Percentiles rank a stretch among this genome's conserved stretches.
Evolutionary conservation across 2,888 invertebrate genomes (phyloP).

Genomic region (Syrphus vitripennis): DNA sequence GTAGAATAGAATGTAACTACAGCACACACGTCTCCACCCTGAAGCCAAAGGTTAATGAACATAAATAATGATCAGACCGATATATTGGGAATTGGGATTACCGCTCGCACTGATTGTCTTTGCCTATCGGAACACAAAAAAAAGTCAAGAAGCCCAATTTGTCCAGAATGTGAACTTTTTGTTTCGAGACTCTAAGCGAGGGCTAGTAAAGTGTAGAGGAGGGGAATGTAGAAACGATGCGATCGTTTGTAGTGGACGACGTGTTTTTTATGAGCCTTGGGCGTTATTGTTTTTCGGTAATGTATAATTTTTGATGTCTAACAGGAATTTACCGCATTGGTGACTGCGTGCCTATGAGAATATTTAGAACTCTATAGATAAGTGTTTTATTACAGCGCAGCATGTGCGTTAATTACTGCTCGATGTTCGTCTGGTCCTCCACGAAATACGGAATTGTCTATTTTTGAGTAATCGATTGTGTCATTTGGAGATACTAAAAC

Average conservation of each 20-base stretch:
- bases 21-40: neutral
- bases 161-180: slow-evolving; percentile 50
- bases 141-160: slow-evolving; percentile 45
- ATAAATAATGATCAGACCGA: slow-evolving; percentile 62
- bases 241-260: slow-evolving; percentile 30
- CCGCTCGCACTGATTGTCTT: slow-evolving; percentile 23
- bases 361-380: slow-evolving; percentile 42
- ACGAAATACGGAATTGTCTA: slow-evolving; percentile 5
- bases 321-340: slow-evolving; percentile 39
- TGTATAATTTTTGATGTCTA: slow-evolving; percentile 46
- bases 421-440: too few relatives aligned
- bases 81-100: slow-evolving; percentile 27
- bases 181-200: neutral
- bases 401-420: slow-evolving; percentile 53
- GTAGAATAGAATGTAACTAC: neutral
- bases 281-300: slow-evolving; percentile 17
- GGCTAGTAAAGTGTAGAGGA: too few relatives aligned
- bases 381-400: slow-evolving; percentile 42
- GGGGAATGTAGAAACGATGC: slow-evolving; percentile 10
- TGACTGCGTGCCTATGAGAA: neutral
- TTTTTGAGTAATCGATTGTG: slow-evolving; percentile 54
- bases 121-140: slow-evolving; percentile 1
- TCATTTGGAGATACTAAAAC: slow-evolving; percentile 42
- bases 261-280: slow-evolving; percentile 29
- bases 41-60: slow-evolving; percentile 64